Evolutionary conservation across 2,113 vertebrate species (phyloP).

Genomic region (Parus major): DNA sequence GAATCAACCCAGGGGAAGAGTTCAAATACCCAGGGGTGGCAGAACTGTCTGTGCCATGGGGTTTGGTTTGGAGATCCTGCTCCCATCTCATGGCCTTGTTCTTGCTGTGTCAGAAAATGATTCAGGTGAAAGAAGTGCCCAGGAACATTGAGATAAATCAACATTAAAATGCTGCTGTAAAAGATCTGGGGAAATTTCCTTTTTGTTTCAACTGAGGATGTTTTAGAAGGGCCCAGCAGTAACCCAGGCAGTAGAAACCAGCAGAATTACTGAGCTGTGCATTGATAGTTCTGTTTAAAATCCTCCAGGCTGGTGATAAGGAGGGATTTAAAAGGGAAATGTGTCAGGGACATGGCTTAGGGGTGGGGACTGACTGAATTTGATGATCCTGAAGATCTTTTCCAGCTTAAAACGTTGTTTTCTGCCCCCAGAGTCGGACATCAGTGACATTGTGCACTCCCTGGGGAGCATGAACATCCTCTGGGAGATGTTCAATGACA

Average conservation of each 20-base stretch:
- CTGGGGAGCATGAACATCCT: slow-evolving; percentile 83
- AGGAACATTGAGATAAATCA: not conserved
- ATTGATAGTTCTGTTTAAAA: not conserved
- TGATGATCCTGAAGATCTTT: not conserved
- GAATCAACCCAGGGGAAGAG: not conserved
- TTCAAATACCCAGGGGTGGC: not conserved
- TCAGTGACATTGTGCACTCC: slow-evolving; percentile 82
- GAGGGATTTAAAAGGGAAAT: not conserved
- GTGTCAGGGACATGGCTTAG: not conserved
- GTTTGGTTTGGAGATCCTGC: not conserved
- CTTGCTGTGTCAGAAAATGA: not conserved
- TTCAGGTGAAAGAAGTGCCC: rapidly evolving
- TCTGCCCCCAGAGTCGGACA: slow-evolving; percentile 76
- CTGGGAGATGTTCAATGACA: slow-evolving; percentile 83
- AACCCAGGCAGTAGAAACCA: not conserved
- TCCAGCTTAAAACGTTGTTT: not conserved
- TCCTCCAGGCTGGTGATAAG: not conserved
- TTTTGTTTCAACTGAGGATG: not conserved
- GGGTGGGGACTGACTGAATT: not conserved
- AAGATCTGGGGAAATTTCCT: not conserved
- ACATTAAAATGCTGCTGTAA: not conserved
- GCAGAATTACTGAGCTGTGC: not conserved
- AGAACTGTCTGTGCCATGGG: rapidly evolving
- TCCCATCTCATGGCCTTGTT: not conserved
- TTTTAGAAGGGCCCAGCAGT: not conserved